Evolutionary conservation across 2,888 invertebrate genomes (phyloP), one percentile per base, ranked within the genome.

Genomic region (Eupithecia tripunctaria): DNA sequence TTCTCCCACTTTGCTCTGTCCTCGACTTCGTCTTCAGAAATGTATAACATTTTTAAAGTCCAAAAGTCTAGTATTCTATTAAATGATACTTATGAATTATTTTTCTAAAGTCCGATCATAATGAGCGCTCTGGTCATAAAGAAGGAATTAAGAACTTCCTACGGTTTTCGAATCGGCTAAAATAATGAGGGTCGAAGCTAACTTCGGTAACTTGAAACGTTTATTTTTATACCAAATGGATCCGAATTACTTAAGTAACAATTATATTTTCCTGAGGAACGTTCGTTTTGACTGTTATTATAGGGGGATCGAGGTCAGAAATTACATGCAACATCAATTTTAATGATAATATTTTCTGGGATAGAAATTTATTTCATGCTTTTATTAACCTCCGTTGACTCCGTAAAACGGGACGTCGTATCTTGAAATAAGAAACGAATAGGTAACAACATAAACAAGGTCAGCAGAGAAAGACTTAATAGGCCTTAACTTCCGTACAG

Each of bases 181-280:
- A 72, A 68, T 79, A 79, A 79, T 77, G 79, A 79, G 75, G 75
- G 70, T 72, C 41, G 62, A 68, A 64, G 72, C 71, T 75, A 72
- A 77, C 74, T 71, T 75, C 73, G 74, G 75, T 72, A 68, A 74
- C 69, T 77, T 56, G 69, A 75, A 75, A 67, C 77, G 75, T 76
- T 78, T 78, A 79, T 77, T 76, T 76, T 79, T 76, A 73, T 75
- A 76, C 70, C 66, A 73, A 78, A 74, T 78, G 75, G 60, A 70
- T 47, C 74, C 68, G 74, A 79, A 77, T 79, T 76, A 75, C 76
- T 79, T 77, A 76, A 75, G 72, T 75, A 76, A 77, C 71, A 77
- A 76, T 79, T 71, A 77, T 77, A 77, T 76, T 77, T 79, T 73
- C 76, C 77, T 76, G 76, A 74, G 63, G 74, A 75, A 77, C 72